Conservation (phyloP, 2,797 vertebrate species). For the Choloepus didactylus region DNA sequence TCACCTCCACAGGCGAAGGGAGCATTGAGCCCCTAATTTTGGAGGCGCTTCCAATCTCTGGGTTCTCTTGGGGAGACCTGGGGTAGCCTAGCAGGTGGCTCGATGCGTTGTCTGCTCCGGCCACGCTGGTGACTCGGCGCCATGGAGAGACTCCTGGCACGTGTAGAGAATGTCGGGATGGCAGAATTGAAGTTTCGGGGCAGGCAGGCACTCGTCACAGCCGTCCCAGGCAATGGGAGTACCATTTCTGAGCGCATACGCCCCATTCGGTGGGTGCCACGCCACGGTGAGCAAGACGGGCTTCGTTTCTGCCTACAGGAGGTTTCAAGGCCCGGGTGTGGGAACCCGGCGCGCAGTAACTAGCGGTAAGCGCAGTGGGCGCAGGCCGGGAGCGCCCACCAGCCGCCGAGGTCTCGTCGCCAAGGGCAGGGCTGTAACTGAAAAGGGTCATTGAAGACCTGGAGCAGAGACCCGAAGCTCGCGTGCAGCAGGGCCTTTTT, state of each 20-base stretch:
- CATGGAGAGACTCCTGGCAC: not conserved
- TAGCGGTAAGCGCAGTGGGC: fast-evolving
- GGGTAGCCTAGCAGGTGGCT: not conserved
- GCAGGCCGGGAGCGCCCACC: not conserved
- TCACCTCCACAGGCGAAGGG: not conserved
- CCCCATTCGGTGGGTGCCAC: not conserved
- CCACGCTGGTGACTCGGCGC: not conserved
- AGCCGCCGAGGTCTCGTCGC: not conserved
- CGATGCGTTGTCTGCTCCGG: not conserved
- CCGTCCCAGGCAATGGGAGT: fast-evolving
- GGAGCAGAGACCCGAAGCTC: not conserved
- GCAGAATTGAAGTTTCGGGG: not conserved
- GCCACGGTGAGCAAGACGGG: not conserved
- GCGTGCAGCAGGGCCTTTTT: not conserved
- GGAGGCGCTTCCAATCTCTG: not conserved
- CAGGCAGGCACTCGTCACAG: not conserved
- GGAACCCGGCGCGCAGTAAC: not conserved
- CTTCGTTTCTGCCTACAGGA: not conserved
- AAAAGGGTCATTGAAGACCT: not conserved
- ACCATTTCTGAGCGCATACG: not conserved
- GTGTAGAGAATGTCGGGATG: not conserved
- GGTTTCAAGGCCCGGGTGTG: not conserved
- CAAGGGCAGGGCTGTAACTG: not conserved
- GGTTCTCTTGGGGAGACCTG: not conserved
- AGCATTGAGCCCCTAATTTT: no score